Percentiles rank a stretch among this genome's conserved stretches.
phyloP scores from a whole-genome alignment of 2,113 vertebrate genomes.

The Lagopus muta region DNA sequence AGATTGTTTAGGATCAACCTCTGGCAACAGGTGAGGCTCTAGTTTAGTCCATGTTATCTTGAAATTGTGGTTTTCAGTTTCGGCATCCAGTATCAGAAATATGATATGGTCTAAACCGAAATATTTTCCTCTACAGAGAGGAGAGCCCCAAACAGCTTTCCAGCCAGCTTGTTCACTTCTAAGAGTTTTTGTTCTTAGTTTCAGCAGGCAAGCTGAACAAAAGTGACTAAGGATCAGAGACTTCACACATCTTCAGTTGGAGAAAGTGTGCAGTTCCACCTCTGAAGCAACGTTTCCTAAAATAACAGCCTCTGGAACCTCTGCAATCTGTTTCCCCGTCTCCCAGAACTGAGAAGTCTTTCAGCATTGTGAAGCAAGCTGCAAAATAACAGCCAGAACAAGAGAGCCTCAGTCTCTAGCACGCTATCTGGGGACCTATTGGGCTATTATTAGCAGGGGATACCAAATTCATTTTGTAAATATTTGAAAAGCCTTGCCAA shows the following conservation, averaged over 20 bases:
- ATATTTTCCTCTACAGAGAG: neutral
- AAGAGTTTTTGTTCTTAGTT: neutral
- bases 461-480: conserved; percentile 79
- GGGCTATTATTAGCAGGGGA: conserved; percentile 80
- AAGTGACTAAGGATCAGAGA: conserved; percentile 15
- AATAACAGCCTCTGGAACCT: conserved; percentile 76
- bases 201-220: neutral
- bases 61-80: neutral
- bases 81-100: neutral
- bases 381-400: conserved; percentile 71
- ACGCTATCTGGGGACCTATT: conserved; percentile 61
- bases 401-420: conserved; percentile 66
- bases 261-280: conserved; percentile 55
- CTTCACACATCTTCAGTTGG: conserved; percentile 44
- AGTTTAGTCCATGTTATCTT: neutral
- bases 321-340: conserved; percentile 65
- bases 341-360: conserved; percentile 77
- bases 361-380: conserved; percentile 71
- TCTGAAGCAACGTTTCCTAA: conserved; percentile 74
- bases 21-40: neutral
- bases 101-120: neutral
- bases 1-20: neutral
- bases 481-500: conserved; percentile 75
- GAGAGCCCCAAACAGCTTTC: neutral
- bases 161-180: neutral